Evolutionary conservation across 1,140 invertebrate species (phyloP).

Genomic region (Euwallacea fornicatus): DNA sequence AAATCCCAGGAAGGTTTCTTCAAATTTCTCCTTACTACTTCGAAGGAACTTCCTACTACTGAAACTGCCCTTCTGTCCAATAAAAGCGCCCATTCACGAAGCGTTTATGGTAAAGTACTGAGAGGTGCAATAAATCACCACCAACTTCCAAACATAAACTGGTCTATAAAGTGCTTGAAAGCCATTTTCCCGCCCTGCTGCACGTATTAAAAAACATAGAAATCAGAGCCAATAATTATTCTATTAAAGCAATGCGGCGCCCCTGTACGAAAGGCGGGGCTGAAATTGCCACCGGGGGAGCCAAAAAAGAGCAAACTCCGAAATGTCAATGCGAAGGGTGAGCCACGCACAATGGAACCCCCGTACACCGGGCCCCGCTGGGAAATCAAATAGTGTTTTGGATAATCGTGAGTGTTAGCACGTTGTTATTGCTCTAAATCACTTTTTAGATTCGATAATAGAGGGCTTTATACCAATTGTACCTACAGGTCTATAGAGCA

Average conservation of each 20-base stretch:
- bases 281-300: slow-evolving; percentile 26
- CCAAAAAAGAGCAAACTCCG: slow-evolving; percentile 23
- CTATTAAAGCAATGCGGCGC: slow-evolving; percentile 14
- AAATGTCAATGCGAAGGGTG: slow-evolving; percentile 23
- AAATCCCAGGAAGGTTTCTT: no score
- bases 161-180: neutral
- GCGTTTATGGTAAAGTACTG: neutral
- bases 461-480: neutral
- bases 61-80: neutral
- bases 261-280: neutral
- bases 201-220: neutral
- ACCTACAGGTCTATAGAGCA: no score
- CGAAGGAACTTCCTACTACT: neutral
- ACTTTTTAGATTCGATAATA: neutral
- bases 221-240: slow-evolving; percentile 3
- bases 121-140: neutral
- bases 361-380: slow-evolving; percentile 3
- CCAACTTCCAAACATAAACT: neutral
- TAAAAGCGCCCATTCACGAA: neutral
- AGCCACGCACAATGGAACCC: neutral
- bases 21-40: no score
- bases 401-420: slow-evolving; percentile 23
- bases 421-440: neutral
- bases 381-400: slow-evolving; percentile 32
- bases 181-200: no score